Percentiles rank a stretch among this genome's conserved stretches.
Conservation (phyloP, 2,797 vertebrate species). For the Galago senegalensis region DNA sequence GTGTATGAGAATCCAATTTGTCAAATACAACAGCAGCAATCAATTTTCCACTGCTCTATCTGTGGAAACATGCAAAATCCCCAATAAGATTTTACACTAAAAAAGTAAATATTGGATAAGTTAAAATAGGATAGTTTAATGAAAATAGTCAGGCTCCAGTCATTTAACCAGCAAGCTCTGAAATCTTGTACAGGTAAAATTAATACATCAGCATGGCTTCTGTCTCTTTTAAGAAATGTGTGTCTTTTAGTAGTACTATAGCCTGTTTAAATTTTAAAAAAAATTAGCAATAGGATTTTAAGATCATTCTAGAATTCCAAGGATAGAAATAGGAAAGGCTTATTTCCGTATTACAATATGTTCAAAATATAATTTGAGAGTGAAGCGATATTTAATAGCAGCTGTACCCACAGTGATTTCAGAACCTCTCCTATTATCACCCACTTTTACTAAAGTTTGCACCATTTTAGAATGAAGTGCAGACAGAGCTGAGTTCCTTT, state of each 20-base stretch:
- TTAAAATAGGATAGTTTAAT: constrained; percentile 70
- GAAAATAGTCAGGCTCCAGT: constrained; percentile 61
- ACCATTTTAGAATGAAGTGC: neutral
- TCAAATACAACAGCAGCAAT: constrained; percentile 58
- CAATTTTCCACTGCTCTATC: constrained; percentile 30
- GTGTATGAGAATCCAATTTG: constrained; percentile 31
- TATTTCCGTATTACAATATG: neutral
- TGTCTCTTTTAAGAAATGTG: constrained; percentile 5
- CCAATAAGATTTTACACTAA: constrained; percentile 63
- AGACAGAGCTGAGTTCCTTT: too few species aligned
- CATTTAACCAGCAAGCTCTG: constrained; percentile 38
- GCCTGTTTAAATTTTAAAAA: neutral
- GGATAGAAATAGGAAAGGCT: neutral
- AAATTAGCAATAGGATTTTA: neutral
- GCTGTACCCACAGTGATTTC: neutral
- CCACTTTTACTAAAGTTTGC: neutral
- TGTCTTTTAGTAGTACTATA: neutral
- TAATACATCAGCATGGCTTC: constrained; percentile 11
- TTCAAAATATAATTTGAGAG: neutral
- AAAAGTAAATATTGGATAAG: constrained; percentile 16
- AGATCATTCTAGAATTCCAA: constrained; percentile 1
- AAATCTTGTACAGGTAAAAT: constrained; percentile 15
- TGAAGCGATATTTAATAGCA: neutral
- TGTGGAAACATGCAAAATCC: constrained; percentile 66
- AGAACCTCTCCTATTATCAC: fast-evolving